Base-by-base conservation (phyloP, 2,113 vertebrate species). In the Vulpes vulpes region DNA sequence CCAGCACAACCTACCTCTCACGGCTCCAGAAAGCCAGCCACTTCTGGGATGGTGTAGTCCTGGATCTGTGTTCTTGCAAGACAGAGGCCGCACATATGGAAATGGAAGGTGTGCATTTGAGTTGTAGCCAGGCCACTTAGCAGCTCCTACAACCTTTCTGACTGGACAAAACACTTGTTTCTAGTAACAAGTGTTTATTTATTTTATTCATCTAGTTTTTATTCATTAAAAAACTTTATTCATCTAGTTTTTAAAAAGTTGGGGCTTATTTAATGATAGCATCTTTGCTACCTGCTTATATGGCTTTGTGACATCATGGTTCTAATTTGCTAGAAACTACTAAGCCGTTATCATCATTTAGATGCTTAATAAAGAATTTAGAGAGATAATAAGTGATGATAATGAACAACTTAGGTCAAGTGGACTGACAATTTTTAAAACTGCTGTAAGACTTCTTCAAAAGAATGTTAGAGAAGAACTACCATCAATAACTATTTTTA, bases 401-500 rank as follows among this genome's bases (percentile, higher is more conserved):
- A 57, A 87, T 95, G 35, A 82, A 49, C 51, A 91, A 57, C 82
- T 78, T 89, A 67, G 51, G 65, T 81, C 30, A 86, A 95, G 38
- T 64, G 81, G n/a, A 73, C 11, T 64, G 30, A 95, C 59, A 82
- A 23, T 87, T 93, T 78, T 9, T 86, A 64, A 87, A 97, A 64
- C 32, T 65, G 35, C 73, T 82, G 1, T 89, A 84, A 92, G 83
- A 92, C 9, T 91, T 87, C 62, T 91, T 94, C 53, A 53, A 88
- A 55, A 3, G 5, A 11, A 83, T 73, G 27, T 83, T 79, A 84
- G 35, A 62, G 65, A 43, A 91, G 23, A 71, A 53, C 32, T 79
- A 78, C 65, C 64, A 69, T 76, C 32, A 78, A 17, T 88, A 83
- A 78, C 53, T 83, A 19, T 76, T 78, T 95, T 94, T 96, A 83